Evolutionary conservation across 1,140 invertebrate genomes (phyloP).

Genomic region (Polypedilum vanderplanki): DNA sequence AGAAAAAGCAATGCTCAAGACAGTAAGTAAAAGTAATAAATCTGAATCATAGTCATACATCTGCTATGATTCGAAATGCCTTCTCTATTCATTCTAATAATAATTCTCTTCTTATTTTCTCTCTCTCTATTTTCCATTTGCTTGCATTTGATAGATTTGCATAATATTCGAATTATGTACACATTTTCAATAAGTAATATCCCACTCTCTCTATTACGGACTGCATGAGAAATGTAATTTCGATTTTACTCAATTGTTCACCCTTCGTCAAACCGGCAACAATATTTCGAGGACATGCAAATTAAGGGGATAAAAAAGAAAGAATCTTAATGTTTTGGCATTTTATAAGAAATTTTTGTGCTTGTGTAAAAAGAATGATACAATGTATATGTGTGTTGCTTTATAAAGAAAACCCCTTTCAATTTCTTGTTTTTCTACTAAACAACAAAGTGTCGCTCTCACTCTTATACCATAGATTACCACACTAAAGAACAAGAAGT

Average conservation of each 20-base stretch:
- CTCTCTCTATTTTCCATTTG: not conserved
- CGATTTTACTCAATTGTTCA: constrained; percentile 13
- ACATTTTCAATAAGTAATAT: not conserved
- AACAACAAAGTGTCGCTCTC: not conserved
- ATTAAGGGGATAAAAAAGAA: not conserved
- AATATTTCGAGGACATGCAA: not conserved
- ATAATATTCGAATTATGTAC: constrained; percentile 14
- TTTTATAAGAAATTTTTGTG: not conserved
- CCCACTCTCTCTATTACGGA: no score
- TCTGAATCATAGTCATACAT: constrained; percentile 17
- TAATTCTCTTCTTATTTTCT: not conserved
- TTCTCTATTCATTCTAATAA: not conserved
- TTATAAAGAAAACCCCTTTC: no score
- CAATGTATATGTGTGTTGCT: not conserved
- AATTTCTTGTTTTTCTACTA: not conserved
- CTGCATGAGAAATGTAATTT: not conserved
- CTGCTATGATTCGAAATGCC: constrained; percentile 16
- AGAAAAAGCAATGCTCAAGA: no score
- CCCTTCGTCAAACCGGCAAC: not conserved
- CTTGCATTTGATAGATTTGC: constrained; percentile 17
- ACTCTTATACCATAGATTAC: not conserved
- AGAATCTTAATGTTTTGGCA: constrained; percentile 2
- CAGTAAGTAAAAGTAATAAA: not conserved
- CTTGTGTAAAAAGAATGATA: no score
- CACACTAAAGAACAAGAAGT: not conserved